Evolutionary conservation across 37 sponge, comb jelly and placozoan genomes (phyloP).

Genomic region (Spongilla lacustris): DNA sequence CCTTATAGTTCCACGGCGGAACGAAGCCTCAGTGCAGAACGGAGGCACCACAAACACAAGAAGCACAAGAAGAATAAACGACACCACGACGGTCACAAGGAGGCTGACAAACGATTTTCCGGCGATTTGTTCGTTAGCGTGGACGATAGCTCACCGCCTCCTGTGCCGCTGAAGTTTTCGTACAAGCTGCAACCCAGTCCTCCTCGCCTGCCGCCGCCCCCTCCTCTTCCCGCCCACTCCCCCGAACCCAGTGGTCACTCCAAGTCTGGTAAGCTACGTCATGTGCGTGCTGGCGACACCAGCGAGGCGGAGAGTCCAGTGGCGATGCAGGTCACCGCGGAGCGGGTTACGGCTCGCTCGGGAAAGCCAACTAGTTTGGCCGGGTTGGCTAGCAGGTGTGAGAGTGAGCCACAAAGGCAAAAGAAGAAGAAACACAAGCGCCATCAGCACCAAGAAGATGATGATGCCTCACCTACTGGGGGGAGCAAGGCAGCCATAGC

Average conservation of each 20-base stretch:
- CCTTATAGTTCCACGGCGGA: background rate
- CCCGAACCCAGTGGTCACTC: background rate
- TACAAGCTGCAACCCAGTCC: background rate
- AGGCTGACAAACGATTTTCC: background rate
- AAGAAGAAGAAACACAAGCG: conserved; percentile 9
- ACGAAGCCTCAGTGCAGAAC: background rate
- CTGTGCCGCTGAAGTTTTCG: background rate
- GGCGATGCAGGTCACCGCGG: background rate
- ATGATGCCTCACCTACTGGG: background rate
- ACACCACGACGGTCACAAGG: background rate
- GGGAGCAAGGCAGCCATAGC: background rate
- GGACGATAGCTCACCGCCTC: background rate
- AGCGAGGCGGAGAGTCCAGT: background rate
- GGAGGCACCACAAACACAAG: background rate
- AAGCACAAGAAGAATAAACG: background rate
- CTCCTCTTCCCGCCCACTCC: background rate
- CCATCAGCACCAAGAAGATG: background rate
- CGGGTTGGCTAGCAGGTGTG: background rate
- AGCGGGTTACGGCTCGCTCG: background rate
- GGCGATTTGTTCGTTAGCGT: background rate
- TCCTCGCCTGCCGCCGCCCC: background rate
- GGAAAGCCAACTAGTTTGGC: background rate
- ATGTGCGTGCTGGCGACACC: background rate
- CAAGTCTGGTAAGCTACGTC: background rate
- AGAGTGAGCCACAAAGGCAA: background rate